A percentile compares a stretch with the other conserved stretches of the same genome.
Conservation (phyloP, 2,113 vertebrate species). For the Cephalopholis sonnerati region DNA sequence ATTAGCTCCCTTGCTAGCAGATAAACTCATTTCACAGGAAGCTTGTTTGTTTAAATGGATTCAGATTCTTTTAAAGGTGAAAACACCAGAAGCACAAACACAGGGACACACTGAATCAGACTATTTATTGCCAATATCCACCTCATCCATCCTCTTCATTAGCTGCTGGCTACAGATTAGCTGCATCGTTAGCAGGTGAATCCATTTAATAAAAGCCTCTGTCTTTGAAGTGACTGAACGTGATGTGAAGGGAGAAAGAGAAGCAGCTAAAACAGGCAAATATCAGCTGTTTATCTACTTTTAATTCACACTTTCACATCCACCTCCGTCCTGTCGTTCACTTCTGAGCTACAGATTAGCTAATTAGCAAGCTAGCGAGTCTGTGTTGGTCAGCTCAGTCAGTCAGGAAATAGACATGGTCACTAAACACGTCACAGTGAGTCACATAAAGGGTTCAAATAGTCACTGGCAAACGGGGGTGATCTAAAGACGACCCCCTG, state of each 20-base stretch:
- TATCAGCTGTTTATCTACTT: background rate
- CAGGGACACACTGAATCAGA: background rate
- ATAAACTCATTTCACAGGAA: conserved; percentile 22
- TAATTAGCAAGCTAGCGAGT: background rate
- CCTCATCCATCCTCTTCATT: background rate
- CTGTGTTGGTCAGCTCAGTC: background rate
- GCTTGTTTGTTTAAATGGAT: conserved; percentile 19
- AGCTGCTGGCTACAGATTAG: conserved; percentile 36
- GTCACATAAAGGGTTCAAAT: background rate
- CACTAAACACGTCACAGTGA: background rate
- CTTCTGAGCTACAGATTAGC: background rate
- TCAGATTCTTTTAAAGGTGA: conserved; percentile 3
- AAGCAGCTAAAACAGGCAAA: background rate
- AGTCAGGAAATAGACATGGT: background rate
- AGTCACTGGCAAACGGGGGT: background rate
- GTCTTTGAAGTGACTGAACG: background rate
- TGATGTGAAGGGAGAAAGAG: background rate
- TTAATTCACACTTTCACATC: background rate
- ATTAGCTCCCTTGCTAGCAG: conserved; percentile 48
- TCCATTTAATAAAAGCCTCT: background rate
- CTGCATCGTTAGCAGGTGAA: conserved; percentile 19
- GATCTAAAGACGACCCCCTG: background rate
- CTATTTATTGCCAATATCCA: background rate
- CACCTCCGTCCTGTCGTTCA: background rate
- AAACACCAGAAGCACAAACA: background rate